Conservation (phyloP, 2,113 vertebrate genomes). For the Gadus chalcogrammus region DNA sequence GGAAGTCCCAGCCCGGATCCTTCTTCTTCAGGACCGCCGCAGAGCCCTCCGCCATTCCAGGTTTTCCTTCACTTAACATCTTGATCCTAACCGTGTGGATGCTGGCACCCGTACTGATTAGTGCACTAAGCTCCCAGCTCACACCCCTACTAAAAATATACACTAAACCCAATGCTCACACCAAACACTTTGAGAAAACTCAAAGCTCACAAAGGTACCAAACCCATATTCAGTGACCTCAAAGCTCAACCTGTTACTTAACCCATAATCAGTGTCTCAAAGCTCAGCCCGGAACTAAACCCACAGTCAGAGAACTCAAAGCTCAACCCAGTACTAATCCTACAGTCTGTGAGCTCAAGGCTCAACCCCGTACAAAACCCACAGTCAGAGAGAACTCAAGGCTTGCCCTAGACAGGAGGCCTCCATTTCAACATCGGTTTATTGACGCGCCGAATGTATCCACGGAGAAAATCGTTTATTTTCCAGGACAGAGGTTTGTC, state of each 20-base stretch:
- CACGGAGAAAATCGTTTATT: conserved; percentile 23
- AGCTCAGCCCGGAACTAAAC: conserved; percentile 24
- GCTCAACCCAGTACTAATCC: conserved; percentile 20
- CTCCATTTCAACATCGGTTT: neutral
- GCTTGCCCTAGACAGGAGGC: conserved; percentile 15
- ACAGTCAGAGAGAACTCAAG: conserved; percentile 54
- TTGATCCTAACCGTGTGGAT: too few species aligned
- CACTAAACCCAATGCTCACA: conserved; percentile 6
- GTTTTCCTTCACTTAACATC: conserved; percentile 61
- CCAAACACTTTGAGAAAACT: conserved; percentile 47
- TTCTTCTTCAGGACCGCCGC: conserved; percentile 84
- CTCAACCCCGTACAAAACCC: conserved; percentile 25
- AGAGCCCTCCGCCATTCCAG: conserved; percentile 88
- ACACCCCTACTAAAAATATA: neutral
- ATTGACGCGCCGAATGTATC: neutral
- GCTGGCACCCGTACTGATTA: too few species aligned
- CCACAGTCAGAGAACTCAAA: conserved; percentile 34
- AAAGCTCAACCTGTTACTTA: too few species aligned
- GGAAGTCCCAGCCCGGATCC: conserved; percentile 83
- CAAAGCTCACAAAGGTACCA: conserved; percentile 40
- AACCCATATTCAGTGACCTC: conserved; percentile 22
- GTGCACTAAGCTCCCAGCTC: conserved; percentile 39
- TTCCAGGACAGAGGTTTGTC: conserved; percentile 30
- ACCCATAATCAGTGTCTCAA: conserved; percentile 40
- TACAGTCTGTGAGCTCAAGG: neutral